phyloP scores from a whole-genome alignment of 92 coral and sea anemone genomes.

The Diadumene lineata region DNA sequence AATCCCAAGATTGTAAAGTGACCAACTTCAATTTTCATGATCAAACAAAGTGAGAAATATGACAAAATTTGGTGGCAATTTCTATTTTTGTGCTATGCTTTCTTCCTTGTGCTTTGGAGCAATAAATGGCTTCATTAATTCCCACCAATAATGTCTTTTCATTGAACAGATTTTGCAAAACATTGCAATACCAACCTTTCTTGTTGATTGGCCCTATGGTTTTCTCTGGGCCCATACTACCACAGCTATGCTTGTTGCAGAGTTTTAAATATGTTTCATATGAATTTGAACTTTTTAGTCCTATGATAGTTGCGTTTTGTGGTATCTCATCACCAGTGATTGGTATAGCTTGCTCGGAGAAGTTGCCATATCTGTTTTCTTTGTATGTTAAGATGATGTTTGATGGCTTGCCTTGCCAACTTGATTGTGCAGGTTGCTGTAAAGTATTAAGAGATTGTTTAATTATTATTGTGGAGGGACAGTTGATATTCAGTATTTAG shows the following conservation, averaged over 20 bases:
- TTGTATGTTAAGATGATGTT: not conserved
- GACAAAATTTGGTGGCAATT: too few relatives aligned
- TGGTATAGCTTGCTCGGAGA: not conserved
- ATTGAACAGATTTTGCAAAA: too few relatives aligned
- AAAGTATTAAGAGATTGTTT: not conserved
- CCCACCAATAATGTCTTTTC: too few relatives aligned
- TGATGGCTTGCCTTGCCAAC: not conserved
- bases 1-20: too few relatives aligned
- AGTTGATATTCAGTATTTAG: too few relatives aligned
- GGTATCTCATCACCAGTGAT: not conserved
- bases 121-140: too few relatives aligned
- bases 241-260: not conserved
- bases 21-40: too few relatives aligned
- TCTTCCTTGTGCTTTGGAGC: too few relatives aligned
- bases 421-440: not conserved
- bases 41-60: too few relatives aligned
- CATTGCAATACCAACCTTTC: not conserved
- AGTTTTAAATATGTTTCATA: not conserved
- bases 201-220: not conserved
- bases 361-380: not conserved
- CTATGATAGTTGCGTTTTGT: not conserved
- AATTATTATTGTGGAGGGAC: too few relatives aligned
- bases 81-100: too few relatives aligned
- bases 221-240: not conserved
- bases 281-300: not conserved